Percentiles rank a stretch among this genome's conserved stretches.
Conservation (phyloP, 2,113 vertebrate species). For the Peromyscus leucopus region DNA sequence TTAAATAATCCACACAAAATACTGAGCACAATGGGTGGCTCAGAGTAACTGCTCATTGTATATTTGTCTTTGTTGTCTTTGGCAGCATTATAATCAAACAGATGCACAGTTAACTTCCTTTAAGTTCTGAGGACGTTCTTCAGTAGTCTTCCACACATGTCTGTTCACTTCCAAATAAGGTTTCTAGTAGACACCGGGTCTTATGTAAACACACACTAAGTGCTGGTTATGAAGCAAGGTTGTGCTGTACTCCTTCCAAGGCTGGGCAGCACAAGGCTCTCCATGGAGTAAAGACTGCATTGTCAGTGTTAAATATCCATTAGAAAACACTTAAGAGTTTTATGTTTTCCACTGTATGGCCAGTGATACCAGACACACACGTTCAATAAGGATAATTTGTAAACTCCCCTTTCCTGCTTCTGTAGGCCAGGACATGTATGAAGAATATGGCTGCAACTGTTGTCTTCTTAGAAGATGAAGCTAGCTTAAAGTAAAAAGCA, state of each 20-base stretch:
- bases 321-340: not conserved
- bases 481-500: not conserved
- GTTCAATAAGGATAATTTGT: not conserved
- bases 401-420: not conserved
- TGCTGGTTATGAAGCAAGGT: not conserved
- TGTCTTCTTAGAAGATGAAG: too few relatives aligned
- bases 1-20: not conserved
- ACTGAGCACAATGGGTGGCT: not conserved
- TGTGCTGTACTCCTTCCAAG: too few relatives aligned
- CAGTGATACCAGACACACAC: not conserved
- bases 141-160: not conserved
- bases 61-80: not conserved
- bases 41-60: not conserved
- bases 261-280: not conserved
- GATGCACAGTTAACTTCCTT: not conserved
- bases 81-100: not conserved
- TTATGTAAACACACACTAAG: not conserved
- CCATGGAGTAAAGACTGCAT: rapidly evolving
- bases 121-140: not conserved
- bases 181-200: not conserved
- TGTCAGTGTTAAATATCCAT: rapidly evolving
- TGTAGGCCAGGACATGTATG: not conserved
- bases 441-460: not conserved
- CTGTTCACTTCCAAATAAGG: not conserved
- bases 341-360: not conserved